Evolutionary conservation across 2,797 vertebrate genomes (phyloP), one percentile per base, ranked within the genome.

Genomic region (Karalla daura): DNA sequence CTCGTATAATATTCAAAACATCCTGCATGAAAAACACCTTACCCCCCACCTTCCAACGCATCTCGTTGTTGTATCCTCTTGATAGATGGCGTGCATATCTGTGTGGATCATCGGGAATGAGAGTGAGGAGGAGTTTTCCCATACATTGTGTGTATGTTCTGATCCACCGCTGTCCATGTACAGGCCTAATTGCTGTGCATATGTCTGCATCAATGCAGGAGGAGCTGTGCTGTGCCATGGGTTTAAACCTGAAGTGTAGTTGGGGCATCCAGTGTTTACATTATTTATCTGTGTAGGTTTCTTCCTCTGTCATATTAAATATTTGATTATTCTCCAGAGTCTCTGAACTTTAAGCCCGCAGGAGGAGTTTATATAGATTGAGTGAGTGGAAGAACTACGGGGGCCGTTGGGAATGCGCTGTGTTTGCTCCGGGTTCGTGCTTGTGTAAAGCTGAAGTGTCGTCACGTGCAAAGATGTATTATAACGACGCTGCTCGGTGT

Each of bases 251-350:
- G 56, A 43, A 21, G 27, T 25, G 2, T 43, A 55, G 30, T 50
- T 64, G 12, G 39, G n/a, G 23, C 45, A 60, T 47, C 21, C 14
- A 17, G 15, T 60, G 17, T 83, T 74, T 89, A 36, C 76, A 85
- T 87, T 76, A 87, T 86, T 80, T 56, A 87, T 84, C 74, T 52
- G 53, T 35, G 49, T 41, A 20, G 39, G 78, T 76, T 73, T 70
- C 51, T 63, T 78, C 20, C 61, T 37, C n/a, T 71, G 56, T 75
- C 41, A 62, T 10, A 11, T 39, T 83, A 58, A 84, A 85, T 84
- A 81, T 87, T 85, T 81, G 63, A 85, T 55, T 37, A 3, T 7
- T 66, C 77, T 54, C 33, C 7, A 2, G 35, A 61, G 53, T 41
- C 33, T 77, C 59, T 65, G 68, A 88, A 84, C 81, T 63, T 76